Evolutionary conservation across 1,140 invertebrate species (phyloP).

Genomic region (Microplitis demolitor): DNA sequence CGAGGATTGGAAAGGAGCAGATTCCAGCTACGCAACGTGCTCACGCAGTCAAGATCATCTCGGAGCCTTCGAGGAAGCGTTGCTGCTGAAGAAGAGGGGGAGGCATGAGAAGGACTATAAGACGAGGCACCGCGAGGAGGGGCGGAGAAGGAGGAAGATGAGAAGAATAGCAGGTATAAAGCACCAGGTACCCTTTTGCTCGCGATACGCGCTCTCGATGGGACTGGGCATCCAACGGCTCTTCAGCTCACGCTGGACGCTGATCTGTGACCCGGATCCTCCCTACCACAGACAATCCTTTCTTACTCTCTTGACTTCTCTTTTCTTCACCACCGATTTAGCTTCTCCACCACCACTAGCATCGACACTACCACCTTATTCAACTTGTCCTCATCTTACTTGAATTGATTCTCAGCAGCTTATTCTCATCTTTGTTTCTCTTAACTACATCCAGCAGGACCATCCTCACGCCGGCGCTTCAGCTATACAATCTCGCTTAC

Average conservation of each 20-base stretch:
- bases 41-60: conserved; percentile 26
- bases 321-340: conserved; percentile 5
- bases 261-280: conserved; percentile 64
- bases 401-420: conserved; percentile 18
- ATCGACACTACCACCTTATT: conserved; percentile 28
- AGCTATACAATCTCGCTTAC: conserved; percentile 15
- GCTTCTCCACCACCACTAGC: conserved; percentile 17
- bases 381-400: conserved; percentile 26
- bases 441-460: conserved; percentile 25
- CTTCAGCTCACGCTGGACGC: conserved; percentile 49
- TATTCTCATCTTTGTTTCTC: conserved; percentile 30
- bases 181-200: conserved; percentile 51
- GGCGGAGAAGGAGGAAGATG: conserved; percentile 12
- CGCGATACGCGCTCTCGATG: conserved; percentile 59
- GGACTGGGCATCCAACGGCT: conserved; percentile 39
- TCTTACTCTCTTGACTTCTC: conserved; percentile 14
- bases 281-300: conserved; percentile 50
- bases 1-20: background rate
- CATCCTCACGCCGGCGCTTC: conserved; percentile 33
- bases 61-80: conserved; percentile 7
- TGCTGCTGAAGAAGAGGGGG: background rate
- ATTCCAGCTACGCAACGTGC: conserved; percentile 1
- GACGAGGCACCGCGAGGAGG: background rate
- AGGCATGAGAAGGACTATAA: background rate
- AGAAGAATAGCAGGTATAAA: conserved; percentile 31